phyloP scores from a whole-genome alignment of 2,888 invertebrate genomes.

The Coenonympha arcania region DNA sequence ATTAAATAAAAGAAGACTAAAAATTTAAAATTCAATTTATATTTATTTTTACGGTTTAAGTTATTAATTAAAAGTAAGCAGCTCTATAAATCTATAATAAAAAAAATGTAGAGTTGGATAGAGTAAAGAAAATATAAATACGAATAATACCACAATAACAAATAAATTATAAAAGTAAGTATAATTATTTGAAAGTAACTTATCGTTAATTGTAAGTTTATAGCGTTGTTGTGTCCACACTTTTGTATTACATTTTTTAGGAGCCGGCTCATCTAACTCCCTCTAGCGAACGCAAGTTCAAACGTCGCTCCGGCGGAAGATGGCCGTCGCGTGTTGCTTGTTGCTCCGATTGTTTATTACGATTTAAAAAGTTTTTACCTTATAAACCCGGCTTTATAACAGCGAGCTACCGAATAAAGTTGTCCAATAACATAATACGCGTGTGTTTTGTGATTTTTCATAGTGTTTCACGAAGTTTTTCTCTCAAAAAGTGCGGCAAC shows the following conservation, averaged over 20 bases:
- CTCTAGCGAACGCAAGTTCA: conserved; percentile 54
- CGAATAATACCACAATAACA: too few species aligned
- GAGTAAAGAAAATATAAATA: too few species aligned
- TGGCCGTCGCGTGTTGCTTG: conserved; percentile 69
- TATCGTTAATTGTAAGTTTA: neutral
- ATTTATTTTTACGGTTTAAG: too few species aligned
- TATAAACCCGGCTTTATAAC: conserved; percentile 39
- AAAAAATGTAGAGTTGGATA: too few species aligned
- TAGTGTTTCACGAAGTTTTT: conserved; percentile 47
- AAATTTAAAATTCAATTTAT: too few species aligned
- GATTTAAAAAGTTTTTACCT: conserved; percentile 60
- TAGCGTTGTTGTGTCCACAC: neutral
- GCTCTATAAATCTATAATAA: too few species aligned
- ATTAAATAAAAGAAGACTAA: too few species aligned
- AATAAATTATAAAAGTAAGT: too few species aligned
- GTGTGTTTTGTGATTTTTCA: conserved; percentile 38
- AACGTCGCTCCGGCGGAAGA: conserved; percentile 67
- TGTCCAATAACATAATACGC: conserved; percentile 31
- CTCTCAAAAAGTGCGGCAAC: conserved; percentile 59
- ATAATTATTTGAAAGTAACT: too few species aligned
- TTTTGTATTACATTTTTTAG: conserved; percentile 1
- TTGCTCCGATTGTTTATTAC: conserved; percentile 67
- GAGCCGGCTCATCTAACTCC: conserved; percentile 34
- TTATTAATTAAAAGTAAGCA: too few species aligned
- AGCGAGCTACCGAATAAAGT: conserved; percentile 44